Evolutionary conservation across 1,140 invertebrate species (phyloP), one percentile per base, ranked within the genome.

Genomic region (Nomia melanderi): DNA sequence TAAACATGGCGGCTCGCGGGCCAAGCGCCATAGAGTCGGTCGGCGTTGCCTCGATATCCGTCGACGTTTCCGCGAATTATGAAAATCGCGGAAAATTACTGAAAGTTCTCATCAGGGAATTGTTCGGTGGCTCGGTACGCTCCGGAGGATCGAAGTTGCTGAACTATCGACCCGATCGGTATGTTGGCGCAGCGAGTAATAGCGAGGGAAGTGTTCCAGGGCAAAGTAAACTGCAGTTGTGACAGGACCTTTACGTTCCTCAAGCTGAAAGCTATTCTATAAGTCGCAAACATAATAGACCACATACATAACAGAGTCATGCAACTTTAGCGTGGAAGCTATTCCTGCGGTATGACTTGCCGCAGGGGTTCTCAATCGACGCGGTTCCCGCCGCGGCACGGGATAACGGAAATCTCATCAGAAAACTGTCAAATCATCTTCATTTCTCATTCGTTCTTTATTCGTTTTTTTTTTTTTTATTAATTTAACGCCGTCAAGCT

Each of bases 211-310:
- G 12, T 62, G 31, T 62, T 71, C 20, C 23, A 11, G 8, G 53
- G 23, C 23, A 36, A 27, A 67, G 27, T 36, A 53, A 64, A 73
- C 44, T 44, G 66, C 33, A 75, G 71, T 77, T 81, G 79, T 77
- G 84, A 82, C 71, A 75, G 85, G 31, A 83, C 82, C 82, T 84
- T 80, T 80, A 80, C 12, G 78, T 80, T 73, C 72, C 69, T 64
- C 63, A 78, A 81, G 70, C 66, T 83, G 78, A 87, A 85, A 87
- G 85, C 86, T 87, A 87, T 87, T 87, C 78, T 86, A 87, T 86
- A 86, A 85, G 83, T 86, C 85, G 84, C 77, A 81, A 85, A 83
- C 85, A 86, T 87, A 87, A 86, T 87, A 86, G 86, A 81, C 83
- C 79, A 84, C 86, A 83, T 86, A 83, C 78, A 87, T 87, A 86